phyloP scores from a whole-genome alignment of 2,797 vertebrate genomes.

The Anabas testudineus region DNA sequence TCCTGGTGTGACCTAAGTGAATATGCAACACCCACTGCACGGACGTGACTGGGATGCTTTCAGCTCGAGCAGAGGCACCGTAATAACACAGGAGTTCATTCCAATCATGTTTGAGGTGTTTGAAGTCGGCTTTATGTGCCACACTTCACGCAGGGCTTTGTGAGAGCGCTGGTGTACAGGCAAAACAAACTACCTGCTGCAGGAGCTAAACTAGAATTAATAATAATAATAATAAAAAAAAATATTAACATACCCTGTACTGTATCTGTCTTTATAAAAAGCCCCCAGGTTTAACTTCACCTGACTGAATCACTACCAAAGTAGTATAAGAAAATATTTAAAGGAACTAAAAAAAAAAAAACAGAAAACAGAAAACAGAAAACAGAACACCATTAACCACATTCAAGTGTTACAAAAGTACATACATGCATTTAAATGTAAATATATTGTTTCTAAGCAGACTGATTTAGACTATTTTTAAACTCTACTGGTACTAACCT shows the following conservation, averaged over 20 bases:
- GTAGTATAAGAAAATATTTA: neutral
- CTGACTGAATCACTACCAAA: neutral
- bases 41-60: constrained; percentile 2
- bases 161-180: too few species aligned
- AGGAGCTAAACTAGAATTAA: too few species aligned
- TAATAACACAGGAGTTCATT: constrained; percentile 15
- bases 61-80: neutral
- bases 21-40: neutral
- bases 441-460: too few species aligned
- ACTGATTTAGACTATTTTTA: too few species aligned
- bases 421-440: too few species aligned
- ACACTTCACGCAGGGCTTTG: constrained; percentile 63
- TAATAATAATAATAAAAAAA: too few species aligned
- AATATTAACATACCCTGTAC: neutral
- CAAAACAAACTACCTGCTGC: too few species aligned
- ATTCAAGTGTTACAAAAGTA: neutral
- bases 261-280: neutral
- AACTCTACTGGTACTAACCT: neutral
- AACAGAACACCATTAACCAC: too few species aligned
- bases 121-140: constrained; percentile 49
- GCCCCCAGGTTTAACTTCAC: neutral
- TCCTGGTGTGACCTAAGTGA: constrained; percentile 19
- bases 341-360: too few species aligned
- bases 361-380: too few species aligned
- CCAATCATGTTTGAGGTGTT: constrained; percentile 43